Conservation (phyloP, 2,888 invertebrate species). For the Synanthedon vespiformis region DNA sequence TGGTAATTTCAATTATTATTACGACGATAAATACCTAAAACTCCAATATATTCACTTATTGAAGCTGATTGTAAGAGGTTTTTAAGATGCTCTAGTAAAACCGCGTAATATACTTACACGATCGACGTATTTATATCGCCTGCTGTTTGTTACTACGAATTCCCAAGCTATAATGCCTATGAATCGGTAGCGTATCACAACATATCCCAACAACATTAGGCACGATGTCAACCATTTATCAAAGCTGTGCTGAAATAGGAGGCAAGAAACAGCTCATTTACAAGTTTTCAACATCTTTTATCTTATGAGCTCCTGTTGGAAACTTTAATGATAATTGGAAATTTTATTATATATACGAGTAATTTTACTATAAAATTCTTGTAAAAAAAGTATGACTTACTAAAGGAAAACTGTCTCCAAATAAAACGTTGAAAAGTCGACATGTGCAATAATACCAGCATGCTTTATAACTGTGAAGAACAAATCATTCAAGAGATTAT, state of each 20-base stretch:
- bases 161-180: slow-evolving; percentile 53
- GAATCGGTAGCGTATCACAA: slow-evolving; percentile 41
- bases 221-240: slow-evolving; percentile 43
- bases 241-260: slow-evolving; percentile 19
- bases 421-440: slow-evolving; percentile 47
- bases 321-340: too few species aligned
- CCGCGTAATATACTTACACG: slow-evolving; percentile 21
- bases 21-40: too few species aligned
- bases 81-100: too few species aligned
- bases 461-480: slow-evolving; percentile 30
- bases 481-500: too few species aligned
- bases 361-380: too few species aligned
- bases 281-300: too few species aligned
- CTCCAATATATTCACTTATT: too few species aligned
- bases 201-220: slow-evolving; percentile 42
- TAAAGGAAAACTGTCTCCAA: slow-evolving; percentile 52
- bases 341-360: too few species aligned
- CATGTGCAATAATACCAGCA: slow-evolving; percentile 54
- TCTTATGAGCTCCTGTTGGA: too few species aligned
- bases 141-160: slow-evolving; percentile 27
- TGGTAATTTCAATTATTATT: too few species aligned
- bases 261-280: too few species aligned
- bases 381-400: slow-evolving; percentile 20
- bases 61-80: too few species aligned
- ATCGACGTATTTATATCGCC: slow-evolving; percentile 42